Conservation (phyloP, 2,888 invertebrate species). For the Ecdyonurus torrentis region DNA sequence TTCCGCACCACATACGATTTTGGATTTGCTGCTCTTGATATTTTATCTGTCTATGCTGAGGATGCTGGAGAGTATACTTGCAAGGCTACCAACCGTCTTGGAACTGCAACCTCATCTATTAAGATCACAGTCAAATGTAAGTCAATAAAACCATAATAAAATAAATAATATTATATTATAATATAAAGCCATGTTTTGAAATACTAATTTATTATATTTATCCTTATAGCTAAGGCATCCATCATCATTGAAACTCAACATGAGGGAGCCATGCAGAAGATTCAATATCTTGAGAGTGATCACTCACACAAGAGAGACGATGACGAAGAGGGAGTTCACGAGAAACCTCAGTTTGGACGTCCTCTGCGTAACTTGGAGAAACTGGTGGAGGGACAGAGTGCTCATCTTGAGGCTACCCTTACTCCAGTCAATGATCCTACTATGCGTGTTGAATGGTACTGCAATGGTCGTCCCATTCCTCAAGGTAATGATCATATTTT, state of each 20-base stretch:
- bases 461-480: constrained; percentile 84
- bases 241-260: constrained; percentile 85
- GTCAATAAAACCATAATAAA: constrained; percentile 24
- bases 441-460: constrained; percentile 97
- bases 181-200: too few relatives aligned
- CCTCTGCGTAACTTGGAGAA: constrained; percentile 71
- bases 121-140: constrained; percentile 64
- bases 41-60: constrained; percentile 82
- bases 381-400: constrained; percentile 69
- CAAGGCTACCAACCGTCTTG: constrained; percentile 69
- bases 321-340: constrained; percentile 59
- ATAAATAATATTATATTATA: too few relatives aligned
- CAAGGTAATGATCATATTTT: constrained; percentile 42
- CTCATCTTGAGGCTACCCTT: constrained; percentile 85
- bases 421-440: constrained; percentile 96
- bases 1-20: constrained; percentile 92
- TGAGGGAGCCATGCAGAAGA: constrained; percentile 80
- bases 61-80: constrained; percentile 88
- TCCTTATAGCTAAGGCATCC: constrained; percentile 41
- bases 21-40: constrained; percentile 91
- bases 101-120: constrained; percentile 67
- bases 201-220: neutral
- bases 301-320: constrained; percentile 54
- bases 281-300: constrained; percentile 70
- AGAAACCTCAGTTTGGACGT: constrained; percentile 79